Evolutionary conservation across 64 coral and sea anemone genomes (phyloP), one percentile per base, ranked within the genome.

Genomic region (Pocillopora damicornis): DNA sequence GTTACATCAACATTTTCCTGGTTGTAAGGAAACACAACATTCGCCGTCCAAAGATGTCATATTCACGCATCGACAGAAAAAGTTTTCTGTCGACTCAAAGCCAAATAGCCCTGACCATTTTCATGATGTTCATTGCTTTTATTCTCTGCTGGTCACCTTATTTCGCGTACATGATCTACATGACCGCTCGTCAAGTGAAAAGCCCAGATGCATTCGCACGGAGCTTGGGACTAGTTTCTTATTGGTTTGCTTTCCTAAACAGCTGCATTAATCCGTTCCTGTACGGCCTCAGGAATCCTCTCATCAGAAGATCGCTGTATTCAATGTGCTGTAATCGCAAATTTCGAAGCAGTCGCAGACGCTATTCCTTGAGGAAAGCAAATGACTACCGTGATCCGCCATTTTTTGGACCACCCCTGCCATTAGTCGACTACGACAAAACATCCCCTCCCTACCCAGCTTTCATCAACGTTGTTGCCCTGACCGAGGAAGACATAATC

Each of bases 81-180:
- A 86, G 7, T 1, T 58, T 63, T 12, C 22, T 79, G 15, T 79
- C 93, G 16, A 74, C 59, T 57, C 93, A 95, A 74, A 86, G 16
- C 5, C 93, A 95, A 75, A 79, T 95, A 14, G 89, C 80, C 13
- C 58, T 88, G 34, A 95, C 93, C 0, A 67, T 95, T 42, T 95
- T 95, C 38, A 80, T 95, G 6, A 89, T 95, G 93, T 81, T 95
- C 23, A 34, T 95, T 16, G 86, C 85, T 8, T 95, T 91, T 23
- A 74, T 92, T 16, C 0, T 95, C 34, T 95, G 93, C 34, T 95
- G 93, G 93, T 79, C 93, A 60, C 93, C 93, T 78, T 95, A 89
- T 61, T 95, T 95, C 56, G 45, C 56, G 58, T 89, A 92, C 25
- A 81, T 92, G 26, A 45, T 86, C 1, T 91, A 88, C 61, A 16